Conservation (phyloP, 2,888 invertebrate species). For the Ceraclea dissimilis region DNA sequence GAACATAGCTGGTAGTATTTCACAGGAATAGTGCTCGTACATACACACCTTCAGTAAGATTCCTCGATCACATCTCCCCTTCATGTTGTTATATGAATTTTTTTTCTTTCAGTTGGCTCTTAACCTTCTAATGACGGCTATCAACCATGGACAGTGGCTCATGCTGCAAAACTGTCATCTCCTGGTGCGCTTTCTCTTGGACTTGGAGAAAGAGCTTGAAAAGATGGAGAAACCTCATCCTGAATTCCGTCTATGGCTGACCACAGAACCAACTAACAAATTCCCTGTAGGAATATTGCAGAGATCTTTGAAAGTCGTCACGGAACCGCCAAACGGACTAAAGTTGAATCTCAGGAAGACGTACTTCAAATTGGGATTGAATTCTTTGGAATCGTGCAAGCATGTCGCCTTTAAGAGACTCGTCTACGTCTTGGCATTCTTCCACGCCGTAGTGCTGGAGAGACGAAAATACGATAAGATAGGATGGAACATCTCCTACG, state of each 20-base stretch:
- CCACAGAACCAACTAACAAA: conserved; percentile 78
- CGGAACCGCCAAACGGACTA: conserved; percentile 85
- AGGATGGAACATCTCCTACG: conserved; percentile 91
- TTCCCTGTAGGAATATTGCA: conserved; percentile 90
- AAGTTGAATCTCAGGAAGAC: conserved; percentile 84
- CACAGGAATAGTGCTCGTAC: too few relatives aligned
- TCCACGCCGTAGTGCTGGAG: conserved; percentile 90
- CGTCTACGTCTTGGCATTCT: conserved; percentile 83
- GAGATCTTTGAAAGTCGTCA: conserved; percentile 82
- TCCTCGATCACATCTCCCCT: background rate
- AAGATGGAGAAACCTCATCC: conserved; percentile 75
- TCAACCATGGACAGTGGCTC: conserved; percentile 78
- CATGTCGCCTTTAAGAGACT: conserved; percentile 75
- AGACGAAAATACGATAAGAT: conserved; percentile 89
- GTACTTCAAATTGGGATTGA: conserved; percentile 75
- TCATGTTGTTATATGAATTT: background rate
- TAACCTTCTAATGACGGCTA: conserved; percentile 57
- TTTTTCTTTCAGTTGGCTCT: conserved; percentile 55
- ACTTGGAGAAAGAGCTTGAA: conserved; percentile 78
- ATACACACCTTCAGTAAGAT: too few relatives aligned
- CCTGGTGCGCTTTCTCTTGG: conserved; percentile 67
- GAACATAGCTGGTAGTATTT: too few relatives aligned
- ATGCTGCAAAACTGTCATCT: conserved; percentile 92
- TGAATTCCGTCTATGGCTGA: conserved; percentile 88
- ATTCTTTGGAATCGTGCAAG: conserved; percentile 62